Percentiles rank a stretch among this genome's conserved stretches.
Evolutionary conservation across 2,797 vertebrate genomes (phyloP).

Genomic region (Enteromius viviparus): DNA sequence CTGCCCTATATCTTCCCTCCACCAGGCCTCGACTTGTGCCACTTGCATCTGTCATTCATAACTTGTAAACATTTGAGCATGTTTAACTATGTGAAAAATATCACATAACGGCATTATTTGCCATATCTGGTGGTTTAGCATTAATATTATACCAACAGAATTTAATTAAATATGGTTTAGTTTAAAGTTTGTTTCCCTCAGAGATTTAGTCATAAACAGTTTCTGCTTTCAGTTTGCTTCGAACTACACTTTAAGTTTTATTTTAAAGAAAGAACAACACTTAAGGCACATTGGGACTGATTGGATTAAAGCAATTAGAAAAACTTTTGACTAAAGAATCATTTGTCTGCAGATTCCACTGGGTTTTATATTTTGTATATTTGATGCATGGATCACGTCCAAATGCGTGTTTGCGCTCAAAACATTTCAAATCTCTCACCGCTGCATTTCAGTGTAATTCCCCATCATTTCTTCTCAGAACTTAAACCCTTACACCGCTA

Average conservation of each 20-base stretch:
- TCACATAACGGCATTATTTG: too few species aligned
- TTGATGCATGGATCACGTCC: not conserved
- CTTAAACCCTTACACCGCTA: slow-evolving; percentile 64
- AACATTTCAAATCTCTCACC: not conserved
- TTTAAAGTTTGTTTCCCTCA: slow-evolving; percentile 11
- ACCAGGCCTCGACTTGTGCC: slow-evolving; percentile 41
- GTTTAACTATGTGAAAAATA: not conserved
- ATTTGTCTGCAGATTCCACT: not conserved
- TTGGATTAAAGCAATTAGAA: not conserved
- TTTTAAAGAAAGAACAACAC: not conserved
- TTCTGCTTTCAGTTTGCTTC: not conserved
- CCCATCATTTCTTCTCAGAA: slow-evolving; percentile 33
- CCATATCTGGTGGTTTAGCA: not conserved
- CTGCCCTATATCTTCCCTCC: slow-evolving; percentile 59
- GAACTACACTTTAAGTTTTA: not conserved
- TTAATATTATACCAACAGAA: not conserved
- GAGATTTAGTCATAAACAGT: not conserved
- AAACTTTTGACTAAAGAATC: not conserved
- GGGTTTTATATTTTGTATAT: not conserved
- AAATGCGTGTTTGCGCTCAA: not conserved
- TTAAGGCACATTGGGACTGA: not conserved
- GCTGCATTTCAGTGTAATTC: slow-evolving; percentile 29
- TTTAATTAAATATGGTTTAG: not conserved
- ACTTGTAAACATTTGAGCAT: not conserved
- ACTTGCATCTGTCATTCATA: not conserved